Evolutionary conservation across 2,113 vertebrate genomes (phyloP), one percentile per base, ranked within the genome.

Genomic region (Sterna hirundo): DNA sequence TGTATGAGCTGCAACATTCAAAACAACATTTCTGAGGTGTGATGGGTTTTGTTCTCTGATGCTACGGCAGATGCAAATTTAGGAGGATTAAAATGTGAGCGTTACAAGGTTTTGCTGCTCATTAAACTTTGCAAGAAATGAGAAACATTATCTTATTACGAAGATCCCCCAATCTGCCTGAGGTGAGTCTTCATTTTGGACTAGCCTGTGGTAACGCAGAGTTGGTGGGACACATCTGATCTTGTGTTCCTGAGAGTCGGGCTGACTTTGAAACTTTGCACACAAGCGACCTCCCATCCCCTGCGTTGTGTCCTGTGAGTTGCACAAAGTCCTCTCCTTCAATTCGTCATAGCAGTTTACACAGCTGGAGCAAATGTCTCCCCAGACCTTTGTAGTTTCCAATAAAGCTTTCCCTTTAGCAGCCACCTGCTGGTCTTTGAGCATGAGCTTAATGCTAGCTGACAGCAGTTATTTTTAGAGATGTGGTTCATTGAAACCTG

Each of bases 401-500:
- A 88, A 38, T 62, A 93, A 93, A 92, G 95, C 96, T 79, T 95
- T 94, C 71, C 81, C 74, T 88, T 68, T 49, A 95, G 96, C 92
- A 97, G 95, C 91, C 94, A 97, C 93, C 96, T 97, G 94, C 96
- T 94, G 89, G 79, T 93, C 92, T 94, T 81, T 90, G 82, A 95
- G 94, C 62, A 1, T 78, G 94, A 96, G 91, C 90, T 86, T 96
- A 94, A 96, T 95, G 90, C 94, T 74, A 58, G 94, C 88, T 95
- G 95, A 94, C 96, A 97, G 96, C 88, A 79, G 90, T 75, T 97
- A 97, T 96, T 96, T 92, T 96, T 95, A 96, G 97, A 92, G 86
- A 90, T 94, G 96, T 91, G 95, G 93, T 94, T 90, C 83, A 83
- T 84, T 93, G 92, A 96, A 97, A 97, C 96, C 94, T 96, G 96